Evolutionary conservation across 1,140 invertebrate genomes (phyloP), one percentile per base, ranked within the genome.

Genomic region (Pachypsylla venusta): DNA sequence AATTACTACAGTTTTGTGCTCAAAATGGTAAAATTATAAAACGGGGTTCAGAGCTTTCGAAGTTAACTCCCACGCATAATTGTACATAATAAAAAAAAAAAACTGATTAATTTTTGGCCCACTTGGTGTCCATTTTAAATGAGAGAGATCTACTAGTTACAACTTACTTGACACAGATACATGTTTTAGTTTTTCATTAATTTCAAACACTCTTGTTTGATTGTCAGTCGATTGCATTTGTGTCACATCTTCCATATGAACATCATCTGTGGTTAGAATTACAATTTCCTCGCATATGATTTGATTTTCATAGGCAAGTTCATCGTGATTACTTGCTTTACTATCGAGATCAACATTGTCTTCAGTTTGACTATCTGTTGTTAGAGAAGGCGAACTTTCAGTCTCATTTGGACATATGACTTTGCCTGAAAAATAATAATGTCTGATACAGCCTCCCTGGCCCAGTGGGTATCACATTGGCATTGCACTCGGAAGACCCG

Each of bases 161-260:
- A n/a, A 48, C 42, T 48, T n/a, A 48, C 42, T 48, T 48, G 42
- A 48, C 7, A 48, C n/a, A 10, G 42, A 48, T 5, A 48, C 42
- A 19, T 48, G 5, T 48, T 48, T 48, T 3, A 48, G 22, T n/a
- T 19, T 19, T 48, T 48, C 42, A 48, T 48, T 22, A 48, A 48
- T 48, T 19, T 48, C 42, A 48, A 10, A 48, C 42, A 48, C 42
- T 22, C n/a, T 4, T n/a, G 16, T n/a, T 19, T 10, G 42, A 19
- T n/a, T 19, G 16, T 22, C 42, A 48, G 7, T 48, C n/a, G n/a
- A 22, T 5, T 10, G 42, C n/a, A 48, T 22, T 5, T 48, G 42
- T 10, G 7, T 5, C 7, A 48, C n/a, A 7, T 48, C 42, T 3
- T 4, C n/a, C 42, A 48, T 48, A 7, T 5, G 16, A 48, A 48